Evolutionary conservation across 23 tunicate species (phyloP).

Genomic region (Clavelina lepadiformis): DNA sequence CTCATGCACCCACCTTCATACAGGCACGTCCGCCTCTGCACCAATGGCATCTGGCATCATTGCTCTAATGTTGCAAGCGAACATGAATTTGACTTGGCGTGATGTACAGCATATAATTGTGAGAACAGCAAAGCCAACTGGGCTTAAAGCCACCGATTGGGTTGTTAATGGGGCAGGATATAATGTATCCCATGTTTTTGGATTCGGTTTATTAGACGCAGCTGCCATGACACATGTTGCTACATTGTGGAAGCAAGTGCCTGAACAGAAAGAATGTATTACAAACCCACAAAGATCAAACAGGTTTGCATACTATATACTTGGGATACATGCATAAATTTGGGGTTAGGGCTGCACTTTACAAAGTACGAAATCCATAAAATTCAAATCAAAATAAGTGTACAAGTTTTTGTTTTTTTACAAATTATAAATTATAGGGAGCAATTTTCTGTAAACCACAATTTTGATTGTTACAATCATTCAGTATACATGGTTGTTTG

Average conservation of each 20-base stretch:
- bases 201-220: constrained; percentile 95
- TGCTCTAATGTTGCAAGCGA: constrained; percentile 93
- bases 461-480: no score
- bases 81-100: constrained; percentile 81
- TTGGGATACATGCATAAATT: no score
- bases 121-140: constrained; percentile 53
- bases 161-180: constrained; percentile 83
- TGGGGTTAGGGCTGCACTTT: no score
- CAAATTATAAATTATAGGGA: no score
- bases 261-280: constrained; percentile 66
- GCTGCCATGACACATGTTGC: constrained; percentile 64
- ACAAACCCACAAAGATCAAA: constrained; percentile 7
- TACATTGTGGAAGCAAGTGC: constrained; percentile 64
- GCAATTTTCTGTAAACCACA: no score
- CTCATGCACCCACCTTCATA: constrained; percentile 70
- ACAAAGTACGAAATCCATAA: no score
- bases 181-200: constrained; percentile 92
- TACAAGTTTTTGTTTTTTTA: no score
- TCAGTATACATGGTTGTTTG: no score
- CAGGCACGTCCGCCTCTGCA: constrained; percentile 99
- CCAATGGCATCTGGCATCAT: constrained; percentile 95
- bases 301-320: no score
- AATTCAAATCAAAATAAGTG: no score
- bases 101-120: constrained; percentile 97
- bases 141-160: constrained; percentile 72